Base-by-base conservation (phyloP, 2,113 vertebrate species). In the Pholis gunnellus region DNA sequence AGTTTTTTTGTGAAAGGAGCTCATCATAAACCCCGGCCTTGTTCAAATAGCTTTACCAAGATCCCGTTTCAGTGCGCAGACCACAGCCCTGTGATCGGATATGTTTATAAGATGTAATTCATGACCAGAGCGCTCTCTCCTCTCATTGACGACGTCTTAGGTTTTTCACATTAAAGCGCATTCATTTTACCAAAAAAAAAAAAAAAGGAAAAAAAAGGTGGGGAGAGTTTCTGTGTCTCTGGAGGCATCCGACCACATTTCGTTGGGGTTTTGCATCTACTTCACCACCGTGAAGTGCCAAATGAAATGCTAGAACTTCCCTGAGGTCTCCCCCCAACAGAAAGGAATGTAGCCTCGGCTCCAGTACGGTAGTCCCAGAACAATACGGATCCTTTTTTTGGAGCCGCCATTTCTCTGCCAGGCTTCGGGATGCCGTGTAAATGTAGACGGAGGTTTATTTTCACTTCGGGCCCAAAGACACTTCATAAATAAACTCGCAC, bases 401-500 rank as follows among this genome's bases (percentile, higher is more conserved):
- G 88, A 81, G 86, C 81, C 72, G 67, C 75, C 82, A 84, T 92
- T 88, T 82, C 86, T 89, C 91, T 87, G 88, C 92, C 93, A 88
- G 91, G 75, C 85, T 83, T 83, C 85, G 63, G 38, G 82, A 88
- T 87, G 79, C 89, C 66, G 68, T 87, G 90, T 92, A 92, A 93
- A 91, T 91, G 85, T 87, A 91, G 91, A 88, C 84, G 81, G 75
- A 6, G 75, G 87, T 92, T 93, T 93, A 92, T 93, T 91, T 93
- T 93, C 88, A 64, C 89, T 87, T 78, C 31, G 50, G 50, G 81
- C 77, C 77, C 66, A 79, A 90, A 87, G 90, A 91, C 90, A 89
- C 88, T 93, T 92, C 86, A 89, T 90, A 93, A 93, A 94, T 93
- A 93, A 92, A 93, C 91, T 42, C 71, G 18, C 69, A 83, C 82